These are phyloP conservation scores for Sepiola atlantica DNA, from an alignment of 2,888 invertebrate genomes.

Conservation along the genomic window DNA sequence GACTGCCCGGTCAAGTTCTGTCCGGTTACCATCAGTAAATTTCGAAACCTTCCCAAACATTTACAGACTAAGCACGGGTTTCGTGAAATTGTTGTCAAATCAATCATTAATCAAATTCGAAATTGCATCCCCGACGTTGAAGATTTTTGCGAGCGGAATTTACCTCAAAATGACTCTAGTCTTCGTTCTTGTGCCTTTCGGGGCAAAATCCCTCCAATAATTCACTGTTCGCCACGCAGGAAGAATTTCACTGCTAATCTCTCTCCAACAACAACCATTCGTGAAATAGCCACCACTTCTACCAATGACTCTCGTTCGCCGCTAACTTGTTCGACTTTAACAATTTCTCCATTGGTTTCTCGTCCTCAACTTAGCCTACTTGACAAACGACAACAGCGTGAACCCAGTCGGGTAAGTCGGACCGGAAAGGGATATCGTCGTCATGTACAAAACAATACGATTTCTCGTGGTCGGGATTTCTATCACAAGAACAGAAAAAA, in stretches of 20 bases:
- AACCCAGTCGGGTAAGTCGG: neutral
- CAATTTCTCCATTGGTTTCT: neutral
- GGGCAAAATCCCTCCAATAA: constrained; percentile 4
- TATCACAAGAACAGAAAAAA: neutral
- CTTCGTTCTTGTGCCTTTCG: neutral
- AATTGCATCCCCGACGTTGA: constrained; percentile 36
- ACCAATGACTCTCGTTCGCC: neutral
- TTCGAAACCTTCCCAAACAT: constrained; percentile 45
- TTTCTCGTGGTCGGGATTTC: neutral
- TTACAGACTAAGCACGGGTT: constrained; percentile 9
- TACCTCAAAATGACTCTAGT: constrained; percentile 23
- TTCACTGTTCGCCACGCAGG: neutral
- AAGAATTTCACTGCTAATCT: neutral
- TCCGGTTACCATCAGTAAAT: neutral
- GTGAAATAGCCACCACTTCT: neutral
- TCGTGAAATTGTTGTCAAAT: neutral
- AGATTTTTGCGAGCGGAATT: constrained; percentile 36
- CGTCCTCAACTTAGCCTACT: neutral
- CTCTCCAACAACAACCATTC: neutral
- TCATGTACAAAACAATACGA: neutral
- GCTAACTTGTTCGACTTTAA: neutral
- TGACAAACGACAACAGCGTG: neutral
- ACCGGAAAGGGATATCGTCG: neutral
- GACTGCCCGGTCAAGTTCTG: constrained; percentile 36
- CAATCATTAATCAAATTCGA: constrained; percentile 24